Evolutionary conservation across 2,888 invertebrate genomes (phyloP).

Genomic region (Melinopterus prodromus): DNA sequence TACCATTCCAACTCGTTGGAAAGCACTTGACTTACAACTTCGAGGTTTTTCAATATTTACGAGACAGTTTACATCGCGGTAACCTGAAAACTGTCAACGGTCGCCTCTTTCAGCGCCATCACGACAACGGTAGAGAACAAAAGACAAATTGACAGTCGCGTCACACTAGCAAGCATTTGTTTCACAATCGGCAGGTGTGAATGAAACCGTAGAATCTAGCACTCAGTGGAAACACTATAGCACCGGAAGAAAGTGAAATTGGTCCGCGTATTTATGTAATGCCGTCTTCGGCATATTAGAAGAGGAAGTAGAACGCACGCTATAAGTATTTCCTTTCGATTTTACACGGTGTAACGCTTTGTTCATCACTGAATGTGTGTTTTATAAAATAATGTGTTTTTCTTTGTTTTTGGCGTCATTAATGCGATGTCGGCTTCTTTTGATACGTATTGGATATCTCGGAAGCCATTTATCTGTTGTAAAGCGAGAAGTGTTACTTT

Average conservation of each 20-base stretch:
- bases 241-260: conserved; percentile 4
- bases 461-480: too few species aligned
- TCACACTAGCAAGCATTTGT: neutral
- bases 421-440: too few species aligned
- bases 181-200: neutral
- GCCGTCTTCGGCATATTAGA: neutral
- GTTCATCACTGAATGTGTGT: neutral
- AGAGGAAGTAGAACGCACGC: neutral
- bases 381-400: neutral
- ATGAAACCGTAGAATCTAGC: neutral
- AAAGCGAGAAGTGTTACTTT: too few species aligned
- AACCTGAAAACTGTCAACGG: neutral
- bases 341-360: neutral
- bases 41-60: neutral
- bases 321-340: neutral
- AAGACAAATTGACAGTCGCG: neutral
- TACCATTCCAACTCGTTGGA: neutral
- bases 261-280: neutral
- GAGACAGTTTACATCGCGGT: neutral
- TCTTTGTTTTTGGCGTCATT: too few species aligned
- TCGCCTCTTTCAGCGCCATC: neutral
- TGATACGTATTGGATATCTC: too few species aligned
- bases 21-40: neutral
- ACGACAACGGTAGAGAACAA: neutral
- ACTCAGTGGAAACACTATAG: neutral